Percentiles rank a stretch among this genome's conserved stretches.
Evolutionary conservation across 2,888 invertebrate genomes (phyloP).

Genomic region (Gasteruption jaculator): DNA sequence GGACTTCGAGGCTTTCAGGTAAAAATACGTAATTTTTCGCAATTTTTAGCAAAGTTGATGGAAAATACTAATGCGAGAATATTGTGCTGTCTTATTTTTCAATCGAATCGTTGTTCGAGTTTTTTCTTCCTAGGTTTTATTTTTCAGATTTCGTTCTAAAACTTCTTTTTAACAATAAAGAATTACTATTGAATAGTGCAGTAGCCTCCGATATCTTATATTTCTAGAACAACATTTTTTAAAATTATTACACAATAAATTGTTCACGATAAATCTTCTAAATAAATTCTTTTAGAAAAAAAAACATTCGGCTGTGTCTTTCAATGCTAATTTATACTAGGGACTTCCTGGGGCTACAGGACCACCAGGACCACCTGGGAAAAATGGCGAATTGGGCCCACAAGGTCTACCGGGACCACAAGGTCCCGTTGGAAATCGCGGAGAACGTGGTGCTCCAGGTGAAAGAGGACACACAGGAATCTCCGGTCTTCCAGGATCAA

Average conservation of each 20-base stretch:
- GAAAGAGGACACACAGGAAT: conserved; percentile 69
- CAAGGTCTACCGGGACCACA: conserved; percentile 61
- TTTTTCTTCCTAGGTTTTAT: too few relatives aligned
- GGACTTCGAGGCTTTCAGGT: conserved; percentile 81
- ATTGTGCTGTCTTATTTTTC: not conserved
- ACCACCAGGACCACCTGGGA: conserved; percentile 70
- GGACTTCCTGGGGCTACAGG: conserved; percentile 74
- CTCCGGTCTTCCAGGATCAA: conserved; percentile 62
- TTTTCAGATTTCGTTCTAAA: too few relatives aligned
- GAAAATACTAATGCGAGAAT: not conserved
- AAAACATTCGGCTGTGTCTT: not conserved
- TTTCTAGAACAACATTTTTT: too few relatives aligned
- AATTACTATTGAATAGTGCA: too few relatives aligned
- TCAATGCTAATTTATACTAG: conserved; percentile 43
- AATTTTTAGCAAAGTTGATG: conserved; percentile 1
- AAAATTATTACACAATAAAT: conserved; percentile 1
- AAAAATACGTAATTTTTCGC: conserved; percentile 21
- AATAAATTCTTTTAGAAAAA: conserved; percentile 14
- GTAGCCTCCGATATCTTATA: too few relatives aligned
- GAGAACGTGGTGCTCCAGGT: conserved; percentile 69
- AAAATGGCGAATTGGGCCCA: conserved; percentile 72
- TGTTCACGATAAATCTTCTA: too few relatives aligned
- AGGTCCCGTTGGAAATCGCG: conserved; percentile 57
- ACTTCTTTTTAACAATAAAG: too few relatives aligned
- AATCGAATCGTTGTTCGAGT: too few relatives aligned